These are phyloP conservation scores for Helarctos malayanus DNA, from an alignment of 2,797 vertebrate genomes.

Conservation along the genomic window DNA sequence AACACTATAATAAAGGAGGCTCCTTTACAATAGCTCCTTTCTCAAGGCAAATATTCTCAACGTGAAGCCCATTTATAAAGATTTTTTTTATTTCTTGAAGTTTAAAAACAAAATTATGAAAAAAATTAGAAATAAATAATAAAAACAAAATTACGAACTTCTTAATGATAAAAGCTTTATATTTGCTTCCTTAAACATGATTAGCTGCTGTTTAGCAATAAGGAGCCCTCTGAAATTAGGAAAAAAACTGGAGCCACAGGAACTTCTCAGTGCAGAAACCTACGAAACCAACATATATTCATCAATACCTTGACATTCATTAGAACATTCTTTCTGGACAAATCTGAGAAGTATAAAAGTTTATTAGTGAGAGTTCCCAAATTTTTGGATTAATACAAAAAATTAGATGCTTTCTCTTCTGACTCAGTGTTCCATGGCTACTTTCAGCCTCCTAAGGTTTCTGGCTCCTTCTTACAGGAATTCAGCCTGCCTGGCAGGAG, in stretches of 20 bases:
- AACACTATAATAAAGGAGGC: not conserved
- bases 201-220: not conserved
- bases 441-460: not conserved
- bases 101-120: conserved; percentile 11
- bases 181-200: not conserved
- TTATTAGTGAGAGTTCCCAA: not conserved
- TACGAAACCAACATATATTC: not conserved
- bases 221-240: not conserved
- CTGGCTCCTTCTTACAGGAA: not conserved
- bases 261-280: not conserved
- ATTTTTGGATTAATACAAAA: not conserved
- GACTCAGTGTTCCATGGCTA: not conserved
- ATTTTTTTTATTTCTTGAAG: not conserved
- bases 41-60: not conserved
- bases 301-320: not conserved
- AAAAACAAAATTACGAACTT: not conserved
- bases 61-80: not conserved
- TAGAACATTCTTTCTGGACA: not conserved
- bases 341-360: conserved; percentile 31
- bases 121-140: too few relatives aligned
- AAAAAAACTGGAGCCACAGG: not conserved
- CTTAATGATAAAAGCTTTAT: not conserved
- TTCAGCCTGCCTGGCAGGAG: not conserved
- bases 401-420: not conserved
- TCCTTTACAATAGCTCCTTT: not conserved